Conservation (phyloP, 1,140 invertebrate genomes). For the Rhagoletis pomonella region DNA sequence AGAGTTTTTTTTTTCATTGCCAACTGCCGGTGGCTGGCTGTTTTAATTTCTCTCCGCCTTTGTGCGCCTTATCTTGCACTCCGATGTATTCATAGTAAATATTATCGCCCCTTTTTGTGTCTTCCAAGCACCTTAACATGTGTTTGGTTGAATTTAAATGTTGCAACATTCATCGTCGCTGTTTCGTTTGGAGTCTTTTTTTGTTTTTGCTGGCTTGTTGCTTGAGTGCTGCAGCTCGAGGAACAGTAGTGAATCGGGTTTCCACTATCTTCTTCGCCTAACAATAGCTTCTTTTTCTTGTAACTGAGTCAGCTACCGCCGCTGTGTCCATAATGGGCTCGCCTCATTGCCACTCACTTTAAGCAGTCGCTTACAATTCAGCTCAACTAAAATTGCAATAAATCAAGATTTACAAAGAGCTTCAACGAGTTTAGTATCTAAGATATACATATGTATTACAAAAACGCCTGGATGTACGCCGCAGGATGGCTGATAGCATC, state of each 20-base stretch:
- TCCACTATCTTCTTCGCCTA: too few relatives aligned
- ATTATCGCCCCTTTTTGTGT: slow-evolving; percentile 4
- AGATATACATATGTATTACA: too few relatives aligned
- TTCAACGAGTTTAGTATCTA: neutral
- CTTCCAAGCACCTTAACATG: neutral
- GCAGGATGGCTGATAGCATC: neutral
- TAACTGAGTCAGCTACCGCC: neutral
- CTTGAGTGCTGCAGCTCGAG: too few relatives aligned
- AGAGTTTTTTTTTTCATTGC: neutral
- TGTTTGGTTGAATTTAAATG: too few relatives aligned
- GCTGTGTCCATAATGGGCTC: neutral
- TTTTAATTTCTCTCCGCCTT: neutral
- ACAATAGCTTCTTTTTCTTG: neutral
- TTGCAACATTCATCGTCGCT: neutral
- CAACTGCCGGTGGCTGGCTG: too few relatives aligned
- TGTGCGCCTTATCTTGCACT: neutral
- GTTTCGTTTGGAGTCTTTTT: neutral
- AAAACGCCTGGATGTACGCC: neutral
- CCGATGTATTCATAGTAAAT: neutral
- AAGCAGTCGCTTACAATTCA: slow-evolving; percentile 1
- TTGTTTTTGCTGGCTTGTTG: too few relatives aligned
- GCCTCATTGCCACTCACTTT: neutral
- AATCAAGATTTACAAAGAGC: slow-evolving; percentile 49
- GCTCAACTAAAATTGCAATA: slow-evolving; percentile 52
- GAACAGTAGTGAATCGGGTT: too few relatives aligned